phyloP scores from a whole-genome alignment of 2,797 vertebrate species.

The Karalla daura region DNA sequence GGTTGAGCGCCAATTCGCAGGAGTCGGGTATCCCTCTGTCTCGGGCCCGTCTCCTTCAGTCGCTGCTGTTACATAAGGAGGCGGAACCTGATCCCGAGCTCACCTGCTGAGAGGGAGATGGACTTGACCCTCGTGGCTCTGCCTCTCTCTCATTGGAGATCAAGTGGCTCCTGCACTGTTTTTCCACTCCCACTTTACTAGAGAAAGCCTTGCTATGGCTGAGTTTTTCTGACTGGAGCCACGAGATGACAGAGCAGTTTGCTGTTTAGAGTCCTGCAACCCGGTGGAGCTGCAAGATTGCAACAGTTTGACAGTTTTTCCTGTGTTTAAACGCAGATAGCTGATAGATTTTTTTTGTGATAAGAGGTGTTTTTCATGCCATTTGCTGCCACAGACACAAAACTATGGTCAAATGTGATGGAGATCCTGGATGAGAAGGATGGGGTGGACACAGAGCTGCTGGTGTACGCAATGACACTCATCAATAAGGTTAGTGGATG shows the following conservation, averaged over 20 bases:
- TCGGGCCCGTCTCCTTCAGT: constrained; percentile 35
- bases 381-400: constrained; percentile 81
- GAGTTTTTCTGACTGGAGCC: neutral
- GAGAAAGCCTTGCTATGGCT: constrained; percentile 17
- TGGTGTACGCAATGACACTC: constrained; percentile 96
- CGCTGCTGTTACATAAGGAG: constrained; percentile 62
- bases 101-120: constrained; percentile 59
- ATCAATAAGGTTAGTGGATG: constrained; percentile 91
- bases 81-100: constrained; percentile 58
- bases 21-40: constrained; percentile 55
- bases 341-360: constrained; percentile 4
- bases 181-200: constrained; percentile 20
- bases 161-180: constrained; percentile 6
- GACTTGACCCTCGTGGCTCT: constrained; percentile 46
- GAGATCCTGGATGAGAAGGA: constrained; percentile 98
- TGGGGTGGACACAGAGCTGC: constrained; percentile 94
- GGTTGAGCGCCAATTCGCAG: constrained; percentile 28
- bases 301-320: neutral
- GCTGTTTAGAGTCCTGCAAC: neutral
- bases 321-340: neutral
- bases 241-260: constrained; percentile 23
- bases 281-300: neutral
- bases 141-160: constrained; percentile 32
- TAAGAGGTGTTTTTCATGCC: neutral
- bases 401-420: constrained; percentile 93